Evolutionary conservation across 1,140 invertebrate species (phyloP).

Genomic region (Aphelenchoides besseyi): DNA sequence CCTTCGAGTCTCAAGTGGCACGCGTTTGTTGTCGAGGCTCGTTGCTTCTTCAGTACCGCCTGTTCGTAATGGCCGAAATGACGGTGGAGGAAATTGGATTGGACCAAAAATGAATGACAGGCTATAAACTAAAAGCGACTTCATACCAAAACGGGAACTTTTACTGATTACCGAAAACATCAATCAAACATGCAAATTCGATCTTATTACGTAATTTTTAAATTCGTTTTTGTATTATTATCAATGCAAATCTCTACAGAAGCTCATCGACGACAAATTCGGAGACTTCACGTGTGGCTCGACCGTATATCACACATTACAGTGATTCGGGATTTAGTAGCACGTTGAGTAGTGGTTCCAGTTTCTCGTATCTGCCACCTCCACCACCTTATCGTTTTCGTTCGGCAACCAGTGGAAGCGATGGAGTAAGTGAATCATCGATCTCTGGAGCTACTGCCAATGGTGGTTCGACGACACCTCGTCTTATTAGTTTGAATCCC

Average conservation of each 20-base stretch:
- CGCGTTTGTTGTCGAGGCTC: neutral
- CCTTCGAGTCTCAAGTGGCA: neutral
- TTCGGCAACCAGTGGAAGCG: slow-evolving; percentile 35
- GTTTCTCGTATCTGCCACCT: slow-evolving; percentile 49
- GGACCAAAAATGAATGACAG: neutral
- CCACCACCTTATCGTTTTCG: slow-evolving; percentile 53
- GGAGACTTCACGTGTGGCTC: slow-evolving; percentile 39
- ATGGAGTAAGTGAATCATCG: slow-evolving; percentile 18
- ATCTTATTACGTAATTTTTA: too few relatives aligned
- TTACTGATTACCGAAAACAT: too few relatives aligned
- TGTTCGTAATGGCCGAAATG: neutral
- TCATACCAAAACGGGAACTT: too few relatives aligned
- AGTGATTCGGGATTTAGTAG: slow-evolving; percentile 55
- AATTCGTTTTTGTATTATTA: neutral
- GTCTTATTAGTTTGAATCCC: neutral
- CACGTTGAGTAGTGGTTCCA: slow-evolving; percentile 48
- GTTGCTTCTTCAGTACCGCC: neutral
- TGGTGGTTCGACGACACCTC: neutral
- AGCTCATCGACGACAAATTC: slow-evolving; percentile 36
- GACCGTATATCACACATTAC: slow-evolving; percentile 55
- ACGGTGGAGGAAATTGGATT: slow-evolving; percentile 5
- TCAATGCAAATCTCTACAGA: slow-evolving; percentile 29
- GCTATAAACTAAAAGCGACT: too few relatives aligned
- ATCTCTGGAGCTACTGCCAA: neutral
- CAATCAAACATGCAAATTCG: too few relatives aligned